Conservation (phyloP, 2,113 vertebrate species). For the Mesitornis unicolor region DNA sequence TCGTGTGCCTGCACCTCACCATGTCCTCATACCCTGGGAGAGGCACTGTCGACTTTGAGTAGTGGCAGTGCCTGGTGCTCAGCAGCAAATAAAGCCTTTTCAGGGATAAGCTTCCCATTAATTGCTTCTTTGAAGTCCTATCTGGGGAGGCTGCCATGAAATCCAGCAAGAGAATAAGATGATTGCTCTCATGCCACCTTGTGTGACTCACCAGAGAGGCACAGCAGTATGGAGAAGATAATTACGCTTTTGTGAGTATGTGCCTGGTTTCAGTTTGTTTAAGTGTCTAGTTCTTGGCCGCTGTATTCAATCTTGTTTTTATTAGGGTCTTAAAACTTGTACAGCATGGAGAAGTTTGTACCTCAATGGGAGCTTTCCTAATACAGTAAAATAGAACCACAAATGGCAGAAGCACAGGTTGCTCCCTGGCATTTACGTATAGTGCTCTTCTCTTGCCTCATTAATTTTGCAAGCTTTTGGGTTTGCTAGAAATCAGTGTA, state of each 20-base stretch:
- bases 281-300: constrained; percentile 4
- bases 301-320: constrained; percentile 38
- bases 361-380: neutral
- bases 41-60: rapidly evolving
- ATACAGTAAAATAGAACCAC: neutral
- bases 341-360: neutral
- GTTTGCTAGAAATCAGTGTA: neutral
- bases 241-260: neutral
- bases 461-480: neutral
- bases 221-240: neutral
- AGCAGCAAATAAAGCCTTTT: neutral
- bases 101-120: neutral
- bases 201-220: constrained; percentile 14
- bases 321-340: constrained; percentile 26
- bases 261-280: constrained; percentile 27
- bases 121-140: neutral
- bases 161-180: neutral
- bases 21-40: neutral
- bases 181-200: constrained; percentile 23
- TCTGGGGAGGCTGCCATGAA: neutral
- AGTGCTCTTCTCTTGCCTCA: neutral
- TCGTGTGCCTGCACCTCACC: rapidly evolving
- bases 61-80: neutral
- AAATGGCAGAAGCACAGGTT: neutral
- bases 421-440: neutral